Percentiles rank a stretch among this genome's conserved stretches.
These are phyloP conservation scores for Scomber colias DNA, from an alignment of 2,113 vertebrate genomes.

Conservation along the genomic window DNA sequence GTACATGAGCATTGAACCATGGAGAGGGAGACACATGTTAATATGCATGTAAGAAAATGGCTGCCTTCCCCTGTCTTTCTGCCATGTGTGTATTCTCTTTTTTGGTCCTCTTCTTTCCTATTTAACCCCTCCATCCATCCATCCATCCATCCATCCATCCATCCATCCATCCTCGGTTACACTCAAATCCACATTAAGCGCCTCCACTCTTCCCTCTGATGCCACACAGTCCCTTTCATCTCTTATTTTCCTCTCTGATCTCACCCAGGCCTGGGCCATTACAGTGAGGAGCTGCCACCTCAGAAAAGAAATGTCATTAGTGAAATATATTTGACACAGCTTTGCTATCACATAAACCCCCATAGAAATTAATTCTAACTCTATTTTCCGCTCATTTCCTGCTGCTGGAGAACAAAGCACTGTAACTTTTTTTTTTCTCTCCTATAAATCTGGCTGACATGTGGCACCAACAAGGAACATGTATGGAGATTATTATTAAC, in stretches of 20 bases:
- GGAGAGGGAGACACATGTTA: neutral
- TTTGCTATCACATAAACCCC: conserved; percentile 35
- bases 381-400: conserved; percentile 46
- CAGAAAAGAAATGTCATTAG: conserved; percentile 48
- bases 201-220: conserved; percentile 32
- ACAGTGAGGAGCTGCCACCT: conserved; percentile 38
- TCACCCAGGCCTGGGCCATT: conserved; percentile 32
- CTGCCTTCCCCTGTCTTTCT: neutral
- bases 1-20: neutral
- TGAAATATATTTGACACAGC: conserved; percentile 49
- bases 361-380: conserved; percentile 45
- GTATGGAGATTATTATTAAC: conserved; percentile 6
- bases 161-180: conserved; percentile 13
- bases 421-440: neutral
- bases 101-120: neutral
- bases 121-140: conserved; percentile 1
- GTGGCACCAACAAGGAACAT: neutral
- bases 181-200: conserved; percentile 36
- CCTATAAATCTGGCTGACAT: neutral
- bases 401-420: conserved; percentile 35
- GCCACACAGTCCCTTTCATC: conserved; percentile 54
- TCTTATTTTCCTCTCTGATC: conserved; percentile 53
- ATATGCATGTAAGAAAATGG: neutral
- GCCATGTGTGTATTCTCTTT: neutral
- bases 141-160: conserved; percentile 10